Evolutionary conservation across 2,113 vertebrate genomes (phyloP).

Genomic region (Cololabis saira): DNA sequence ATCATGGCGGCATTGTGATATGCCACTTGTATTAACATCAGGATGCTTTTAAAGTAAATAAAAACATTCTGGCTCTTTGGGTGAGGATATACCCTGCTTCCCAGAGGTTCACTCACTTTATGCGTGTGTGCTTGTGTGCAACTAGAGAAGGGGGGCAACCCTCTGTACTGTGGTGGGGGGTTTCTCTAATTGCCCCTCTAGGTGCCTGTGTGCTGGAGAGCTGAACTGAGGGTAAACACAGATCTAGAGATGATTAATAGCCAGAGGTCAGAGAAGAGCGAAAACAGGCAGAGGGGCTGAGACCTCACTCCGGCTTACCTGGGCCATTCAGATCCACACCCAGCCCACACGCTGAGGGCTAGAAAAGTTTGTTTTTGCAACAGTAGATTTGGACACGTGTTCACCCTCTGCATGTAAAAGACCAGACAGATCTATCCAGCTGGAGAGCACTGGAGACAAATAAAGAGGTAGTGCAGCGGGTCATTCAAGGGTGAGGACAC

Average conservation of each 20-base stretch:
- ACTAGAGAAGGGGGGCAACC: conserved; percentile 60
- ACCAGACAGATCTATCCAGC: conserved; percentile 19
- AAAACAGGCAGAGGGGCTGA: conserved; percentile 64
- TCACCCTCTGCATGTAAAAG: conserved; percentile 7
- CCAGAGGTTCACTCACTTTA: conserved; percentile 14
- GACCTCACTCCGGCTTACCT: conserved; percentile 64
- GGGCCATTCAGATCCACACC: conserved; percentile 33
- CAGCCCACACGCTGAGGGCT: conserved; percentile 17
- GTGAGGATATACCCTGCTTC: conserved; percentile 36
- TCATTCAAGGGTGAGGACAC: conserved; percentile 56
- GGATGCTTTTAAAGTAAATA: conserved; percentile 78
- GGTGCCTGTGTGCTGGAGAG: conserved; percentile 77
- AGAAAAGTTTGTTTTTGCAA: conserved; percentile 4
- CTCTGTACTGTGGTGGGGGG: conserved; percentile 57
- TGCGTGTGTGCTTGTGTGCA: conserved; percentile 24
- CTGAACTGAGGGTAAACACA: conserved; percentile 81
- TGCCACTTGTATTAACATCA: conserved; percentile 71
- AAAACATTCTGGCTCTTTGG: conserved; percentile 61
- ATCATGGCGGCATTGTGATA: conserved; percentile 58
- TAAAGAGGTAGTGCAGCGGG: conserved; percentile 26
- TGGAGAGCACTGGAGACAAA: conserved; percentile 13
- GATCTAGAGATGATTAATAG: conserved; percentile 81
- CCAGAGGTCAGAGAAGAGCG: conserved; percentile 69
- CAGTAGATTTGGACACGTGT: conserved; percentile 20
- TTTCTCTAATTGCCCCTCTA: conserved; percentile 81